These are phyloP conservation scores for Conus canariensis DNA, from an alignment of 2,888 invertebrate genomes.

Conservation along the genomic window DNA sequence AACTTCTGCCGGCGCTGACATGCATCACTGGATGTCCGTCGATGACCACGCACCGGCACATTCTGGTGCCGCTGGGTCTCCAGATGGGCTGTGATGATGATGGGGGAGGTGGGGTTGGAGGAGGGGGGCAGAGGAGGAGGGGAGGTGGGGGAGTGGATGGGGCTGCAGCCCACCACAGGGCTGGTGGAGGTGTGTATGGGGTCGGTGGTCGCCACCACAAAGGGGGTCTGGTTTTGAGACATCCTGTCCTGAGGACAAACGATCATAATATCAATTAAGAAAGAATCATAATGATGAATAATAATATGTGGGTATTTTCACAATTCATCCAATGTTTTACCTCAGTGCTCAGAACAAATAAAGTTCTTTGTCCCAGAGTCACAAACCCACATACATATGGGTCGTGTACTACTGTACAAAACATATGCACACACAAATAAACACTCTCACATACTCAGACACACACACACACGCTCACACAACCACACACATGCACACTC, in stretches of 20 bases:
- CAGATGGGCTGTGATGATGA: slow-evolving; percentile 20
- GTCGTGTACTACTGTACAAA: no score
- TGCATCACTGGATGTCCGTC: neutral
- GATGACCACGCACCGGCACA: neutral
- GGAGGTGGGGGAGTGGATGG: slow-evolving; percentile 22
- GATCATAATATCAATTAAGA: neutral
- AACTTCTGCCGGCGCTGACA: slow-evolving; percentile 1
- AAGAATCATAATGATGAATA: neutral
- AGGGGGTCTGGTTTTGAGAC: slow-evolving; percentile 29
- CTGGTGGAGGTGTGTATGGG: neutral
- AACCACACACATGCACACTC: no score
- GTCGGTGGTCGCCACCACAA: slow-evolving; percentile 35
- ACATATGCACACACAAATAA: no score
- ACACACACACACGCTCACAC: no score
- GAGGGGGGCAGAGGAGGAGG: neutral
- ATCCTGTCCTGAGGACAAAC: slow-evolving; percentile 18
- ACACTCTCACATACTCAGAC: no score
- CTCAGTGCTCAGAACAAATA: no score
- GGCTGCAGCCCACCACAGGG: neutral
- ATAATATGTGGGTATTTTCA: neutral
- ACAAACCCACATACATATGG: no score
- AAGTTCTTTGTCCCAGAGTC: no score
- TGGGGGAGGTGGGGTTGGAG: neutral
- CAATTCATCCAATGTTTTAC: no score
- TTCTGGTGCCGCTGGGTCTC: neutral